A percentile compares a stretch with the other conserved stretches of the same genome.
Evolutionary conservation across 2,113 vertebrate species (phyloP).

Genomic region (Progne subis): DNA sequence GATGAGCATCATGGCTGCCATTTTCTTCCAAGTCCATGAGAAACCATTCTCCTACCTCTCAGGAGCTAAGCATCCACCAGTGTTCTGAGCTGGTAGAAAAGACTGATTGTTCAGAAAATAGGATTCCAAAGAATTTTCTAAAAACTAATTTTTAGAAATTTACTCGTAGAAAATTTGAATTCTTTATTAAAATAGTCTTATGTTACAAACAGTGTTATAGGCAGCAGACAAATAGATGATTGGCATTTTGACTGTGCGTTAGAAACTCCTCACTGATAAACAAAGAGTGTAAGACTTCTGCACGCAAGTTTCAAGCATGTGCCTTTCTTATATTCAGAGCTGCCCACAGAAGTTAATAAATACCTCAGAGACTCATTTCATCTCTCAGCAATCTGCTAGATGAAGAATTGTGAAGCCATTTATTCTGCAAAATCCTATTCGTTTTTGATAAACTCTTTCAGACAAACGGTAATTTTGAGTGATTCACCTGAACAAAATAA

Average conservation of each 20-base stretch:
- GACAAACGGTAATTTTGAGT: slow-evolving; percentile 23
- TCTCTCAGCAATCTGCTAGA: slow-evolving; percentile 11
- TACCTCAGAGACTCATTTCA: background rate
- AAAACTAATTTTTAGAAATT: background rate
- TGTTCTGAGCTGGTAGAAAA: background rate
- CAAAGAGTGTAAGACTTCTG: background rate
- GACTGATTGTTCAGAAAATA: background rate
- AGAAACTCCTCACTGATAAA: background rate
- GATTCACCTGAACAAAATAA: slow-evolving; percentile 57
- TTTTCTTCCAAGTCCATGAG: background rate
- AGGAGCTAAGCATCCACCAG: background rate
- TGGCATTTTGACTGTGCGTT: background rate
- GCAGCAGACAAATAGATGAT: background rate
- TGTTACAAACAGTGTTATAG: background rate
- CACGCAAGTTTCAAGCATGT: background rate
- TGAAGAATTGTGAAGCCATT: slow-evolving; percentile 13
- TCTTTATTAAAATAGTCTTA: background rate
- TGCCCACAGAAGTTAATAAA: slow-evolving; percentile 4
- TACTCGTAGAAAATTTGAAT: background rate
- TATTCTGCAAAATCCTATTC: slow-evolving; percentile 39
- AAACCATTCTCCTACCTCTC: background rate
- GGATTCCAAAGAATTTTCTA: background rate
- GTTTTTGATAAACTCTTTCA: slow-evolving; percentile 39
- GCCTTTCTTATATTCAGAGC: background rate
- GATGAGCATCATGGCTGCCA: too few species aligned